Evolutionary conservation across 2,797 vertebrate species (phyloP), one percentile per base, ranked within the genome.

Genomic region (Gallinago solitaria): DNA sequence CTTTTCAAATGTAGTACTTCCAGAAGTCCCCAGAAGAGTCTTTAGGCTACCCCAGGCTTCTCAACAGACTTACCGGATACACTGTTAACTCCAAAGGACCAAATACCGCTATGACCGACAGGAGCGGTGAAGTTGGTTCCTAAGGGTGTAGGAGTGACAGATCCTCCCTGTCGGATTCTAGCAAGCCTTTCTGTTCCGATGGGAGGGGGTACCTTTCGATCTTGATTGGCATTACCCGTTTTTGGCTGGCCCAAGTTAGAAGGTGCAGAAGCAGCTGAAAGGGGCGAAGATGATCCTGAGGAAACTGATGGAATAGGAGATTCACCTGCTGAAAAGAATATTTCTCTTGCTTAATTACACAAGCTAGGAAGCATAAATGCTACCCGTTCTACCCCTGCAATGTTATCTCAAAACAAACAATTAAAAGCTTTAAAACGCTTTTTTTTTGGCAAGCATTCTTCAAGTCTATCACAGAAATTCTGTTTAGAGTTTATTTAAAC

Each of bases 81-180:
- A 65, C 98, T 99, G 92, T 99, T 99, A 18, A 99, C 99, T 14
- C 99, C 99, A 39, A 99, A 99, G 43, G 99, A 99, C 99, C 99
- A 99, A 95, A 99, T 99, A 94, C 99, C 99, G 67, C 99, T 99
- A 90, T 99, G 99, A 80, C 99, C 99, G 30, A 99, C 99, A 3
- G 99, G 99, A 48, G 99, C 98, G 0, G 99, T 99, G 97, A 99
- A 99, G 98, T 98, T 99, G 98, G 98, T 99, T 94, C 99, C 99
- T 93, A 99, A 95, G 37, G 99, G 98, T 2, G 99, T 98, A 12
- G 99, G 99, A 56, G 99, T 98, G 80, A 99, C 98, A 2, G 99
- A 98, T 64, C 99, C 99, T 17, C 99, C 99, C 98, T 99, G 99
- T 39, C 99, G 98, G 96, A 99, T 99, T 35, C 99, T 97, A 59